Percentiles rank a stretch among this genome's conserved stretches.
Conservation (phyloP, 2,113 vertebrate species). For the Ameiurus melas region DNA sequence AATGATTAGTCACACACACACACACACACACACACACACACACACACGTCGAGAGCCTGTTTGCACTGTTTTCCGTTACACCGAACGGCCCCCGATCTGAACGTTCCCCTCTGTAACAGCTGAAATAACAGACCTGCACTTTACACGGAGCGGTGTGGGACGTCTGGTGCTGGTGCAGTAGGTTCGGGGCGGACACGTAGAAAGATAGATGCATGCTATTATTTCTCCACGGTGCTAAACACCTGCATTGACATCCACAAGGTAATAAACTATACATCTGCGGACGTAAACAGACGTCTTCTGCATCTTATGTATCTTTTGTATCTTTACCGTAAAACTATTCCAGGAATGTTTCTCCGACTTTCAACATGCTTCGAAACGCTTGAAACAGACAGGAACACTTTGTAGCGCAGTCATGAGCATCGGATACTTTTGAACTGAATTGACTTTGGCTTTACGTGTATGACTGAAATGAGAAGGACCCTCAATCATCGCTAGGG, state of each 20-base stretch:
- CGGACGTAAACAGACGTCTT: background rate
- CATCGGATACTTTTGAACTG: background rate
- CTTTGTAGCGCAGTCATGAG: background rate
- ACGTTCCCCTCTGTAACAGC: constrained; percentile 11
- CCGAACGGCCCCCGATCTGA: background rate
- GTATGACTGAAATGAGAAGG: background rate
- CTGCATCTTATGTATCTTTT: background rate
- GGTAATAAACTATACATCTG: background rate
- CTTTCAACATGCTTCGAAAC: background rate
- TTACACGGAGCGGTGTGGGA: background rate
- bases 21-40: too few relatives aligned
- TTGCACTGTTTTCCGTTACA: background rate
- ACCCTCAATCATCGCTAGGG: background rate
- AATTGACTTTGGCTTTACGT: background rate
- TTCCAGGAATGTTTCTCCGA: background rate
- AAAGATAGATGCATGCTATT: background rate
- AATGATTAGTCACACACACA: background rate
- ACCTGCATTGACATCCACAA: background rate
- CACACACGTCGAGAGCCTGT: background rate
- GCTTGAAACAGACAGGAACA: background rate
- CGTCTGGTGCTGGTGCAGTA: background rate
- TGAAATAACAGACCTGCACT: background rate
- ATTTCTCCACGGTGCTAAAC: background rate
- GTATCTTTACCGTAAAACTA: background rate
- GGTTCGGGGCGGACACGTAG: background rate